phyloP scores from a whole-genome alignment of 2,797 vertebrate genomes.

The Brotogeris chrysoptera region DNA sequence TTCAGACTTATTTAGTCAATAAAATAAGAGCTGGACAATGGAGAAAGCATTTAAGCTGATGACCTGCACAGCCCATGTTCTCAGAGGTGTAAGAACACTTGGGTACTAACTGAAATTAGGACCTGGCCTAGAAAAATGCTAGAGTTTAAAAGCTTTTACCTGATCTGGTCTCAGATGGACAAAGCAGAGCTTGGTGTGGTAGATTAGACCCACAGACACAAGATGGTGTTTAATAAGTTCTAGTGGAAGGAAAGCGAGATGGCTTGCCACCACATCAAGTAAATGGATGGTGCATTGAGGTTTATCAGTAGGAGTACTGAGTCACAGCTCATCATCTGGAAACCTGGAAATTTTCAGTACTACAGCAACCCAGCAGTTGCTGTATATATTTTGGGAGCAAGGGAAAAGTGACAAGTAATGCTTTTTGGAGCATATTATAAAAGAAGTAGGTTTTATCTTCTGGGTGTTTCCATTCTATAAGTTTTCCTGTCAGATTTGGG shows the following conservation, averaged over 20 bases:
- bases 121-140: background rate
- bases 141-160: background rate
- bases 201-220: background rate
- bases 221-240: background rate
- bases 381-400: slow-evolving; percentile 28
- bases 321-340: slow-evolving; percentile 62
- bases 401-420: slow-evolving; percentile 46
- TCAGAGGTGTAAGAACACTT: background rate
- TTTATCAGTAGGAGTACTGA: slow-evolving; percentile 48
- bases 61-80: background rate
- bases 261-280: slow-evolving; percentile 32
- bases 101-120: background rate
- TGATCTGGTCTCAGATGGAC: background rate
- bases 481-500: slow-evolving; percentile 41
- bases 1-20: background rate
- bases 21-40: background rate
- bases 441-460: slow-evolving; percentile 53
- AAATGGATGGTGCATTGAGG: slow-evolving; percentile 41
- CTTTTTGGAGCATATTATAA: slow-evolving; percentile 27
- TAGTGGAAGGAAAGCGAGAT: background rate
- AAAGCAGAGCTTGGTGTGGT: background rate
- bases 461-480: slow-evolving; percentile 9
- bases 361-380: slow-evolving; percentile 28
- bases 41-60: background rate
- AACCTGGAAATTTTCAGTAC: slow-evolving; percentile 46